Base-by-base conservation (phyloP, 2,888 invertebrate species). In the Anodontia alba region DNA sequence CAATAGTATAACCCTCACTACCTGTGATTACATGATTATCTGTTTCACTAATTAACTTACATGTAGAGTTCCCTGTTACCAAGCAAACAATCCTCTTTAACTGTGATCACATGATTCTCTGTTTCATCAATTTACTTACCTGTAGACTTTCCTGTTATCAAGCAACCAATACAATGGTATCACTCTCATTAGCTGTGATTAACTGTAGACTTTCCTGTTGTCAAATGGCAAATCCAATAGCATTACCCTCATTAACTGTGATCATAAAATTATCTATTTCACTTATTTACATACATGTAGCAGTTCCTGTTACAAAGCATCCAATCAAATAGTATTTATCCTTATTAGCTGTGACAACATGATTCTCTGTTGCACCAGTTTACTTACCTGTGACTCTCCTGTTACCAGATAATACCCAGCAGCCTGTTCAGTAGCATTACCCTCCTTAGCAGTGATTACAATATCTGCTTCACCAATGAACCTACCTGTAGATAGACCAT, bases 361-460 rank as follows among this genome's bases (percentile, higher is more conserved):
- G 15, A 42, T 42, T 42, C 42, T 42, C 42, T 42, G 42, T 10
- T 42, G 42, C 42, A 42, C 42, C 15, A 15, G 42, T 42, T 15
- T 42, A 42, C 42, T 15, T 71, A 93, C 93, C 93, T 95, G 94
- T 77, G 91, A 89, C 82, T 93, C 94, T 26, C 94, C 94, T 26
- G 95, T 95, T 17, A 95, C 94, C 78, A 95, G 86, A 87, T 95
- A 94, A 88, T 95, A 94, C 2, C 95, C 95, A 67, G 94, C 89
- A 73, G 94, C 95, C 78, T 95, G 78, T 20, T 92, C 94, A 12
- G 95, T 89, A 15, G 95, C 95, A 80, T 88, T 91, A 0, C 95
- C 95, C 88, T 95, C 95, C 90, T 95, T 95, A 38, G 93, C 92
- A 15, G 95, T 92, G 76, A 95, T 95, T 42, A 95, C 88, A 84